Conservation (phyloP, 2,113 vertebrate species). For the Tonatia bakeri region DNA sequence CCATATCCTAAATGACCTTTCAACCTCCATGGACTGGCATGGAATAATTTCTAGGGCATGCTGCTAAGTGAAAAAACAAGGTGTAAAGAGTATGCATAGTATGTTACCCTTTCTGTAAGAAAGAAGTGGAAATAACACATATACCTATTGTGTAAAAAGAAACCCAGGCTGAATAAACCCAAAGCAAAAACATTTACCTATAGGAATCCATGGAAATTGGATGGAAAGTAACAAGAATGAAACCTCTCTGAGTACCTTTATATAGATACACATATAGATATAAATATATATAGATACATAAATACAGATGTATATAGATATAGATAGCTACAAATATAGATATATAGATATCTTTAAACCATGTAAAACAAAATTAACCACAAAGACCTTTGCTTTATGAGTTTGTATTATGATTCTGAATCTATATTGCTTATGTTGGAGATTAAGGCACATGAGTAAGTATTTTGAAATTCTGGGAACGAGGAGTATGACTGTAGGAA, state of each 20-base stretch:
- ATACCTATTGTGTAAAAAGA: background rate
- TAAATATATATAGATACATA: too few species aligned
- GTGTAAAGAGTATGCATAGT: too few species aligned
- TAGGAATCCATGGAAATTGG: background rate
- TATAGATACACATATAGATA: too few species aligned
- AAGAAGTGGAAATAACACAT: background rate
- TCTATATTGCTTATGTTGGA: too few species aligned
- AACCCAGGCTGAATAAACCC: background rate
- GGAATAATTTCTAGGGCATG: background rate
- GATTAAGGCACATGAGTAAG: background rate
- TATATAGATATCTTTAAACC: background rate
- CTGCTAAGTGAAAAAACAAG: background rate
- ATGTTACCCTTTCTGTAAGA: background rate
- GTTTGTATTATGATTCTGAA: background rate
- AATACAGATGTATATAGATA: too few species aligned
- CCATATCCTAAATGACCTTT: too few species aligned
- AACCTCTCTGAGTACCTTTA: too few species aligned
- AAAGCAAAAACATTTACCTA: background rate
- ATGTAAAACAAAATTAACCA: background rate
- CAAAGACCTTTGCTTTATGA: background rate
- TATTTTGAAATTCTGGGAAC: background rate
- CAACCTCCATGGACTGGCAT: background rate
- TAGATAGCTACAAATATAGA: too few species aligned
- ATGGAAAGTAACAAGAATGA: accelerated
- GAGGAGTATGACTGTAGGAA: too few species aligned